Conservation (phyloP, 2,113 vertebrate species). For the Antechinus stuartii region DNA sequence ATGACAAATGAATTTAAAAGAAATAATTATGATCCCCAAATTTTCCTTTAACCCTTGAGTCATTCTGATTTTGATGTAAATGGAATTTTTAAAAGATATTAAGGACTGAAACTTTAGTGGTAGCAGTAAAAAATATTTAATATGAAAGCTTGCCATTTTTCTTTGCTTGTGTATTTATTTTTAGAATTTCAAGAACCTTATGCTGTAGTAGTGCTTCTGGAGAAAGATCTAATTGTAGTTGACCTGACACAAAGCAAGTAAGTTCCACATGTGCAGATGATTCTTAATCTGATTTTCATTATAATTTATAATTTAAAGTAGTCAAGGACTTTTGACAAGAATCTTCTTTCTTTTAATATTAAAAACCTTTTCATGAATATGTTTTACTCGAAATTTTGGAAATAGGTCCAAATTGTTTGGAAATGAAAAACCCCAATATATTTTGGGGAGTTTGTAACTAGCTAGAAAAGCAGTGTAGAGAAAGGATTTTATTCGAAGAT, state of each 20-base stretch:
- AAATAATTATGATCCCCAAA: neutral
- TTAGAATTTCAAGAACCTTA: slow-evolving; percentile 96
- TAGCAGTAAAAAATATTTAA: slow-evolving; percentile 51
- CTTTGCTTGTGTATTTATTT: slow-evolving; percentile 61
- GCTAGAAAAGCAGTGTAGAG: slow-evolving; percentile 18
- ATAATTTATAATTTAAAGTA: slow-evolving; percentile 30
- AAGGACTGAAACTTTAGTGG: slow-evolving; percentile 40
- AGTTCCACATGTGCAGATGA: slow-evolving; percentile 76
- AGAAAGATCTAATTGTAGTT: slow-evolving; percentile 96
- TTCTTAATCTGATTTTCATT: slow-evolving; percentile 39
- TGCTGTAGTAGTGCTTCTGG: slow-evolving; percentile 95
- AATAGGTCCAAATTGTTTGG: slow-evolving; percentile 40
- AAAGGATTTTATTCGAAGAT: slow-evolving; percentile 30
- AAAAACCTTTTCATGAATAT: slow-evolving; percentile 41
- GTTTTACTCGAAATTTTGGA: slow-evolving; percentile 38
- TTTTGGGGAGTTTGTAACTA: slow-evolving; percentile 7
- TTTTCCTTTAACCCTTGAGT: slow-evolving; percentile 30
- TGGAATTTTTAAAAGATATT: slow-evolving; percentile 46
- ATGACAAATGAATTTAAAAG: slow-evolving; percentile 42
- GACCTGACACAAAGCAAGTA: slow-evolving; percentile 97
- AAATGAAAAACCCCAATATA: slow-evolving; percentile 36
- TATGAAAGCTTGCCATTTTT: slow-evolving; percentile 59
- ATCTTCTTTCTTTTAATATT: slow-evolving; percentile 37
- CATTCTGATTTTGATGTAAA: slow-evolving; percentile 56
- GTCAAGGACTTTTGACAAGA: slow-evolving; percentile 8